Evolutionary conservation across 2,113 vertebrate species (phyloP).

Genomic region (Hiodon tergisus): DNA sequence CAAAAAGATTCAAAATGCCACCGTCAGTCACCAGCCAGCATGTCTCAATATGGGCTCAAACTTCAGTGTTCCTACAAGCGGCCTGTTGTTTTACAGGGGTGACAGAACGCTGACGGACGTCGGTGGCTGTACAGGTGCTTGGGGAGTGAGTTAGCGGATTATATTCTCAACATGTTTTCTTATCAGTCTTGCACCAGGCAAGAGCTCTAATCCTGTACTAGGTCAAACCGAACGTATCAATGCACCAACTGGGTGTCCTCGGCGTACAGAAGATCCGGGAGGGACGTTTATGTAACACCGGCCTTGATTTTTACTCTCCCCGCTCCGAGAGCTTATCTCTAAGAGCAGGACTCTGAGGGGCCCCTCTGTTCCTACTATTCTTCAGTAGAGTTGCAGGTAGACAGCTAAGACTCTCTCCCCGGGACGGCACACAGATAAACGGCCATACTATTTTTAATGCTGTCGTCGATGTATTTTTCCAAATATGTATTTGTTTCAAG

Average conservation of each 20-base stretch:
- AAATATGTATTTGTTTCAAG: too few relatives aligned
- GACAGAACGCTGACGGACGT: background rate
- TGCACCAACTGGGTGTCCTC: background rate
- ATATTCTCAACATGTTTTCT: slow-evolving; percentile 21
- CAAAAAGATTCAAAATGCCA: background rate
- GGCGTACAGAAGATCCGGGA: background rate
- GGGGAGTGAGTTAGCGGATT: slow-evolving; percentile 13
- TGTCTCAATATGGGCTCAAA: background rate
- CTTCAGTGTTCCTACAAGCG: background rate
- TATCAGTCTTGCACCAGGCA: background rate
- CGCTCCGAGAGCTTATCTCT: background rate
- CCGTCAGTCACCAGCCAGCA: background rate
- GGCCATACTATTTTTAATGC: too few relatives aligned
- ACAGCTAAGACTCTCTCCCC: background rate
- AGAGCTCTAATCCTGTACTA: slow-evolving; percentile 19
- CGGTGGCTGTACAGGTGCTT: background rate
- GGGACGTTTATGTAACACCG: slow-evolving; percentile 15
- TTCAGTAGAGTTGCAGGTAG: too few relatives aligned
- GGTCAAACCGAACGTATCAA: slow-evolving; percentile 17
- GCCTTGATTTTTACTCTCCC: background rate
- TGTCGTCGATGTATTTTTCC: too few relatives aligned
- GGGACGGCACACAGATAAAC: background rate
- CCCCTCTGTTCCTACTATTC: background rate
- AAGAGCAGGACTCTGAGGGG: too few relatives aligned
- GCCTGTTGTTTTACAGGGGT: background rate